These are phyloP conservation scores for Drosophila punjabiensis DNA, from an alignment of 1,140 invertebrate species.

Conservation along the genomic window DNA sequence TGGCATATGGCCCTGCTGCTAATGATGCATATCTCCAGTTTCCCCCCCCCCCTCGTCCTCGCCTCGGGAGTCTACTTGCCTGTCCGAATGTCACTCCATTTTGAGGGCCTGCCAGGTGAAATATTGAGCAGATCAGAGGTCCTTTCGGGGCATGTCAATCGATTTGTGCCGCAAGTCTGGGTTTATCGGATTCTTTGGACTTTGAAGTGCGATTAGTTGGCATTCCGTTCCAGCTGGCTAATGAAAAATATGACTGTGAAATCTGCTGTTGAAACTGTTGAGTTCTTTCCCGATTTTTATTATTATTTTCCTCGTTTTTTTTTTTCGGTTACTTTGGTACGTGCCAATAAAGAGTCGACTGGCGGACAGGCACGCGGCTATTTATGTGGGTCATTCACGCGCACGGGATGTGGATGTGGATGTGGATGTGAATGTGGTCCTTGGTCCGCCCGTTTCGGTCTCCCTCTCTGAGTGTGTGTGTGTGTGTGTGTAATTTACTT, in stretches of 20 bases:
- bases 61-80: conserved; percentile 9
- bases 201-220: neutral
- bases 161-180: conserved; percentile 5
- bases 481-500: conserved; percentile 67
- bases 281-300: conserved; percentile 25
- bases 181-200: neutral
- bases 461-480: conserved; percentile 14
- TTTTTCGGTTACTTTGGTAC: conserved; percentile 51
- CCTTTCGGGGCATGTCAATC: conserved; percentile 15
- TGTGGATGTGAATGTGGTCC: conserved; percentile 24
- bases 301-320: conserved; percentile 5
- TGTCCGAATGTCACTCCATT: conserved; percentile 36
- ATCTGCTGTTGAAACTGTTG: conserved; percentile 24
- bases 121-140: conserved; percentile 22
- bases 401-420: conserved; percentile 49
- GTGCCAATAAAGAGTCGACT: conserved; percentile 57
- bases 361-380: conserved; percentile 57
- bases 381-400: conserved; percentile 76
- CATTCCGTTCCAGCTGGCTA: neutral
- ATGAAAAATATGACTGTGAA: conserved; percentile 21
- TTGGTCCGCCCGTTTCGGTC: conserved; percentile 5
- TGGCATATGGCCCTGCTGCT: conserved; percentile 31
- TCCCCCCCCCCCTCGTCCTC: neutral
- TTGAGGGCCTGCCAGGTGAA: conserved; percentile 24
- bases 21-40: conserved; percentile 29